These are phyloP conservation scores for Periplaneta americana DNA, from an alignment of 1,140 invertebrate genomes.

Conservation along the genomic window DNA sequence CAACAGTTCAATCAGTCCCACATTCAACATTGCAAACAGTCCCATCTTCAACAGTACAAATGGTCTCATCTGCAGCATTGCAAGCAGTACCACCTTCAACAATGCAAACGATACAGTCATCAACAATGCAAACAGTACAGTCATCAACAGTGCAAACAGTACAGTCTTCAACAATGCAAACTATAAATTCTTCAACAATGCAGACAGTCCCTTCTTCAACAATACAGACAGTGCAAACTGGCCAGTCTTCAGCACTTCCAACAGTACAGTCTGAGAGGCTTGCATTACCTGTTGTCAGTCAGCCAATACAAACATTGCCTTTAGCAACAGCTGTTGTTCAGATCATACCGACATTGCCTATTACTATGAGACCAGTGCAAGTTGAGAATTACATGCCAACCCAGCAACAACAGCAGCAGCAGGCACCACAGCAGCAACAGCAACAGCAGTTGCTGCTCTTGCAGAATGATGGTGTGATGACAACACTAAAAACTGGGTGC, in stretches of 20 bases:
- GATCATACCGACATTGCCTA: not conserved
- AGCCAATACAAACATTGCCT: not conserved
- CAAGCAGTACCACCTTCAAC: not conserved
- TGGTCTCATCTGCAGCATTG: no score
- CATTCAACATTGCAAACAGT: no score
- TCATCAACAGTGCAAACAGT: not conserved
- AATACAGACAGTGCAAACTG: not conserved
- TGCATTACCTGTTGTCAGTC: not conserved
- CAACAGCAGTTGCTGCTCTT: not conserved
- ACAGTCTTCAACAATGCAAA: not conserved
- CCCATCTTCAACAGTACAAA: not conserved
- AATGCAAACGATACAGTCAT: not conserved
- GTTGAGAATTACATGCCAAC: not conserved
- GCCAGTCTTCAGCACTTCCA: not conserved
- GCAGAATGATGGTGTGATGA: not conserved
- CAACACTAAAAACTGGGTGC: slow-evolving; percentile 18
- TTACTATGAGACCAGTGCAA: not conserved
- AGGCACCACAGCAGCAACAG: not conserved
- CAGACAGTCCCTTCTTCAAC: not conserved
- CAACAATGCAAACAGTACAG: not conserved
- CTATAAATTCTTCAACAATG: not conserved
- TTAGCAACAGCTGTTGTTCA: not conserved
- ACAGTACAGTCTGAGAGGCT: not conserved
- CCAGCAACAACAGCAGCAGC: not conserved
- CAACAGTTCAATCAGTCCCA: no score